Percentiles rank a stretch among this genome's conserved stretches.
phyloP scores from a whole-genome alignment of 2,888 invertebrate genomes.

The Sicus ferrugineus region DNA sequence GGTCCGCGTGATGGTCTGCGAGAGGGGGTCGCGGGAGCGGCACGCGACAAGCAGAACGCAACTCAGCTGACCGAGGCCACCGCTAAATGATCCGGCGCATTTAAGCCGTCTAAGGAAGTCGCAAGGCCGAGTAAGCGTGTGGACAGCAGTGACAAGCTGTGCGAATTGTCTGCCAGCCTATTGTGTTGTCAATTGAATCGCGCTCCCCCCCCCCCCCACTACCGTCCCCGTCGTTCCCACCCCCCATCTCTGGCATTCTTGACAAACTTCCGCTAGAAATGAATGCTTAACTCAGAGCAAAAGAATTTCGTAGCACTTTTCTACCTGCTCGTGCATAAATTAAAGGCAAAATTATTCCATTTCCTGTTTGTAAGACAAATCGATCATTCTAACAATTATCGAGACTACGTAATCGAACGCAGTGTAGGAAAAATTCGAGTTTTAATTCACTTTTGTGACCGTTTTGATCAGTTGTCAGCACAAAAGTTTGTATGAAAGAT shows the following conservation, averaged over 20 bases:
- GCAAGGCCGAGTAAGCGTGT: conserved; percentile 1
- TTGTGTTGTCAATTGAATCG: neutral
- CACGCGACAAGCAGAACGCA: neutral
- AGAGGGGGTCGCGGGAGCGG: neutral
- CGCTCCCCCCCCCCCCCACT: neutral
- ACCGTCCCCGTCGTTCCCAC: neutral
- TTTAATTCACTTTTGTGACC: too few species aligned
- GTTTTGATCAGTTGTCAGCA: too few species aligned
- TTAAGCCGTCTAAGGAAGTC: conserved; percentile 10
- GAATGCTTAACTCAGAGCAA: too few species aligned
- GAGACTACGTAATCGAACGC: too few species aligned
- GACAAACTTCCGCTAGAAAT: neutral
- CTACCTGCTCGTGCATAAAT: neutral
- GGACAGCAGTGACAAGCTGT: too few species aligned
- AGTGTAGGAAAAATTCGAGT: too few species aligned
- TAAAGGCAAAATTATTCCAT: neutral
- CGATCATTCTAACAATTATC: neutral
- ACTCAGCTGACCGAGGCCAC: neutral
- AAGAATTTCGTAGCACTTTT: neutral
- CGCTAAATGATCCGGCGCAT: neutral
- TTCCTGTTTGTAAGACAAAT: neutral
- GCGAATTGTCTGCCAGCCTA: neutral
- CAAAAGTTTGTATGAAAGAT: too few species aligned
- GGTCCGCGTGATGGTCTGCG: neutral
- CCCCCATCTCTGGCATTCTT: too few species aligned